Evolutionary conservation across 2,113 vertebrate genomes (phyloP), one percentile per base, ranked within the genome.

Genomic region (Chinchilla lanigera): DNA sequence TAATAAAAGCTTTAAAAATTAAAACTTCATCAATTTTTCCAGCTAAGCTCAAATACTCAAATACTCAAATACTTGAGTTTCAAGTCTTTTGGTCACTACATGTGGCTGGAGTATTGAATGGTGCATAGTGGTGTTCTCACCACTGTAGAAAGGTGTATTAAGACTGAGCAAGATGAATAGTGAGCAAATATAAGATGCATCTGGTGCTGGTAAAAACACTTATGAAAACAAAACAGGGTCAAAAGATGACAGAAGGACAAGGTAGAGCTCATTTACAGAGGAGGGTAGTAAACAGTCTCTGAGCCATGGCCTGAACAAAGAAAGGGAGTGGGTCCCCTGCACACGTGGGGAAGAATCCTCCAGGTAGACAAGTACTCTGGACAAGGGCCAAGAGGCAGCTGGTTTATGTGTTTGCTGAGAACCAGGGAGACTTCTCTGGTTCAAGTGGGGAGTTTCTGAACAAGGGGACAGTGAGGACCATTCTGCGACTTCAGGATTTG

Each of bases 101-200:
- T 26, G 1, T 6, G 58, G 63, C 20, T 22, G 6, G 9, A 20
- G 6, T 20, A 16, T 0, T 38, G 7, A 16, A 38, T 2, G 8
- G 30, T 7, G 1, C 9, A 52, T n/a, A 12, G 11, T 30, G 73
- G 63, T 14, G 22, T 47, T 6, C 5, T 22, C 38, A 22, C 17
- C 19, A 1, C 3, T 1, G 7, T 44, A 89, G 47, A 75, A 85
- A 60, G 16, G 52, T 65, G 63, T 35, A 10, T 47, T 11, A 78
- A 5, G 50, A 24, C 13, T 11, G 41, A 56, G 63, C 16, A 38
- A 47, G 50, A 11, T 22, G n/a, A 44, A 54, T 14, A 0, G 4
- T 24, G 20, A 89, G 30, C 17, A 82, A 24, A 63, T 35, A 61
- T 4, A 4, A 19, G 13, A 12, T 8, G 4, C 22, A 3, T 60